Base-by-base conservation (phyloP, 2,888 invertebrate genomes). In the Lycophotia porphyrea region DNA sequence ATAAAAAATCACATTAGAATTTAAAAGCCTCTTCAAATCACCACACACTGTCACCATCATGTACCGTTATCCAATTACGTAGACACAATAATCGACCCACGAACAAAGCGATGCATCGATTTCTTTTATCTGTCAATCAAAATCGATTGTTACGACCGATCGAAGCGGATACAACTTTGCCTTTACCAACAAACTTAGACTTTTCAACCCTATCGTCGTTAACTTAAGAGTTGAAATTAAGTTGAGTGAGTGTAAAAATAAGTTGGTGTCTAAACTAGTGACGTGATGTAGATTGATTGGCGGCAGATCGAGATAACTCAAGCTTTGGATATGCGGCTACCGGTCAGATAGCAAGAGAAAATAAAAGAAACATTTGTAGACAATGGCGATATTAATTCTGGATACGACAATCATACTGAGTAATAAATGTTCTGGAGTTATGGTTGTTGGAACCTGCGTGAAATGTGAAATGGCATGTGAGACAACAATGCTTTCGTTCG, bases 61-160 rank as follows among this genome's bases (percentile, higher is more conserved):
- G 69, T 63, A 84, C 88, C 84, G 87, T 90, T 90, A 91, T 92
- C 93, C 94, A 94, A 94, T 94, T 94, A 94, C 91, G 84, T 79
- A 78, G 88, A 92, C 89, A 90, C 90, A 91, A 92, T 94, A 94
- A 94, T 94, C 94, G 92, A 93, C 92, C 89, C 88, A 90, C 88
- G 90, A 90, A 93, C 93, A 93, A 94, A 92, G 93, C 91, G 90
- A 90, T 88, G 91, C 92, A 90, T 90, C 91, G 92, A 88, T 88
- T 94, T 94, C 93, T 94, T 95, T 94, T 94, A 94, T 94, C 93
- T 91, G 95, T 94, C 94, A 95, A 93, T 95, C 94, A 95, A 94
- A 91, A 89, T 91, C 92, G 92, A 94, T 94, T 94, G 94, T 93
- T 91, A 89, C 90, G 92, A 91, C 88, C 90, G 88, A 93, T 92